phyloP scores from a whole-genome alignment of 1,140 invertebrate genomes.

The Lasioglossum baleicum region DNA sequence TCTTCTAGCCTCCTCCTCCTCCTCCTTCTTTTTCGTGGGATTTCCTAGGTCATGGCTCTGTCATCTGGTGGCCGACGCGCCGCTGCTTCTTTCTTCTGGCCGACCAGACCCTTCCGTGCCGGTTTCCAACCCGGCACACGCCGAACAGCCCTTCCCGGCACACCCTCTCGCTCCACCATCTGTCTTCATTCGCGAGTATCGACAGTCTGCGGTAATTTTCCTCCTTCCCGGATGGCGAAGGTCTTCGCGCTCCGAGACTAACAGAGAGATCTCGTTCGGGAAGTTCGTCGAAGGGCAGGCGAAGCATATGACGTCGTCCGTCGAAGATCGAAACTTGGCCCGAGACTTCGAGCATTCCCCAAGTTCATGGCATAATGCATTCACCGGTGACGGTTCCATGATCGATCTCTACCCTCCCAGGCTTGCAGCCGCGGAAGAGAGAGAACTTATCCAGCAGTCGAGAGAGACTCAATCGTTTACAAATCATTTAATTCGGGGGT shows the following conservation, averaged over 20 bases:
- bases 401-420: neutral
- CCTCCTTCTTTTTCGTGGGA: slow-evolving; percentile 53
- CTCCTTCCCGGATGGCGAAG: slow-evolving; percentile 1
- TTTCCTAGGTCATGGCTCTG: slow-evolving; percentile 70
- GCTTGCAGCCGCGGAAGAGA: neutral
- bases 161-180: slow-evolving; percentile 48
- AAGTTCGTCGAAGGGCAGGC: too few species aligned
- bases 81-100: slow-evolving; percentile 18
- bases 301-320: slow-evolving; percentile 1
- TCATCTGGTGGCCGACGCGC: slow-evolving; percentile 63
- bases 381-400: neutral
- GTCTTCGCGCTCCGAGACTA: neutral
- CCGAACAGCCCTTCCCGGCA: slow-evolving; percentile 35
- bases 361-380: too few species aligned
- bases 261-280: neutral
- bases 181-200: slow-evolving; percentile 51
- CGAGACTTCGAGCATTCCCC: too few species aligned
- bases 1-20: neutral
- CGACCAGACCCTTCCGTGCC: slow-evolving; percentile 27
- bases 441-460: neutral
- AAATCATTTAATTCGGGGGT: slow-evolving; percentile 49
- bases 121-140: slow-evolving; percentile 53
- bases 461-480: slow-evolving; percentile 47
- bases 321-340: neutral
- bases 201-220: slow-evolving; percentile 31